Percentiles rank a stretch among this genome's conserved stretches.
Evolutionary conservation across 2,113 vertebrate genomes (phyloP).

Genomic region (Gopherus flavomarginatus): DNA sequence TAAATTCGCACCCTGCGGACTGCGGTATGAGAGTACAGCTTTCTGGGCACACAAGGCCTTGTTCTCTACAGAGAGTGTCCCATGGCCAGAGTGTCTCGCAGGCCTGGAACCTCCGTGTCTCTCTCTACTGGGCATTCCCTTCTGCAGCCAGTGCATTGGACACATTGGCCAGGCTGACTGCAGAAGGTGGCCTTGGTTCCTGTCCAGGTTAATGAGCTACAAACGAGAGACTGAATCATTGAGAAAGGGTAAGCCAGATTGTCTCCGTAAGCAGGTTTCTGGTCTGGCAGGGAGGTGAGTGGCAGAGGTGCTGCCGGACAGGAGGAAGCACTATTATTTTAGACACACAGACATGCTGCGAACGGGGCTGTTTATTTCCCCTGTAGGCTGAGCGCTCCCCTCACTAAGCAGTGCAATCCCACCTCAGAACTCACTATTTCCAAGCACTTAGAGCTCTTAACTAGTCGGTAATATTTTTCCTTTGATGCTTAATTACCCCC

Average conservation of each 20-base stretch:
- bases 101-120: background rate
- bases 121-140: background rate
- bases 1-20: background rate
- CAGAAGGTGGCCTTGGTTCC: background rate
- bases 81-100: background rate
- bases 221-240: background rate
- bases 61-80: background rate
- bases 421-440: fast-evolving
- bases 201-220: background rate
- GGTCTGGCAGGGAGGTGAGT: background rate
- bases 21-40: background rate
- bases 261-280: fast-evolving
- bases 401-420: background rate
- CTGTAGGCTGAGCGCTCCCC: background rate
- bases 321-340: background rate
- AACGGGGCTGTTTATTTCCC: background rate
- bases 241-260: background rate
- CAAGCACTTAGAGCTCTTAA: background rate
- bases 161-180: background rate
- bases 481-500: background rate
- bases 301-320: background rate
- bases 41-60: background rate
- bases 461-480: background rate
- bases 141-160: background rate
- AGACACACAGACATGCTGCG: background rate